Evolutionary conservation across 23 tunicate genomes (phyloP).

Genomic region (Styela clava): DNA sequence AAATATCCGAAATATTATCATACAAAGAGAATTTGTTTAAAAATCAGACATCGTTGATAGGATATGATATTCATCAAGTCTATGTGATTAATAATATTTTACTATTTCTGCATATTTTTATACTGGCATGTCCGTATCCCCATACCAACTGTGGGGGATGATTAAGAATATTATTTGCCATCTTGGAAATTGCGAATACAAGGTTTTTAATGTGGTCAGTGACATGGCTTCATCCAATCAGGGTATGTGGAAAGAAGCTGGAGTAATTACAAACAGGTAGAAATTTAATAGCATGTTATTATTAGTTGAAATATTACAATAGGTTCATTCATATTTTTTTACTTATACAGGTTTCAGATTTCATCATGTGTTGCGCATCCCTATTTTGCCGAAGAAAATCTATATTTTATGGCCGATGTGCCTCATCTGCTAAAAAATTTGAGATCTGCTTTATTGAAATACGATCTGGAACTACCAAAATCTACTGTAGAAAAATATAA

Average conservation of each 20-base stretch:
- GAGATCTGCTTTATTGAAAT: neutral
- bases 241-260: conserved; percentile 4
- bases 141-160: neutral
- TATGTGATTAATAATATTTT: too few species aligned
- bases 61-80: too few species aligned
- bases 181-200: neutral
- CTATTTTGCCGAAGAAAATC: neutral
- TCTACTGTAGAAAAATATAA: neutral
- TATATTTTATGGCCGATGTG: neutral
- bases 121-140: neutral
- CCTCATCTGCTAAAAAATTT: conserved; percentile 9
- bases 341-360: neutral
- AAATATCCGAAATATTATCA: too few species aligned
- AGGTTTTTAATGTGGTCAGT: neutral
- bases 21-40: too few species aligned
- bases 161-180: neutral
- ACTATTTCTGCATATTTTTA: neutral
- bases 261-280: neutral
- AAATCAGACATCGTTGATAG: too few species aligned
- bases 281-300: neutral
- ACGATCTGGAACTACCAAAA: neutral
- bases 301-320: neutral
- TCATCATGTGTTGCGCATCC: neutral
- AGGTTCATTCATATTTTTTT: too few species aligned
- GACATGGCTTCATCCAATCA: conserved; percentile 9